phyloP scores from a whole-genome alignment of 2,113 vertebrate species.

The Malurus elegans region DNA sequence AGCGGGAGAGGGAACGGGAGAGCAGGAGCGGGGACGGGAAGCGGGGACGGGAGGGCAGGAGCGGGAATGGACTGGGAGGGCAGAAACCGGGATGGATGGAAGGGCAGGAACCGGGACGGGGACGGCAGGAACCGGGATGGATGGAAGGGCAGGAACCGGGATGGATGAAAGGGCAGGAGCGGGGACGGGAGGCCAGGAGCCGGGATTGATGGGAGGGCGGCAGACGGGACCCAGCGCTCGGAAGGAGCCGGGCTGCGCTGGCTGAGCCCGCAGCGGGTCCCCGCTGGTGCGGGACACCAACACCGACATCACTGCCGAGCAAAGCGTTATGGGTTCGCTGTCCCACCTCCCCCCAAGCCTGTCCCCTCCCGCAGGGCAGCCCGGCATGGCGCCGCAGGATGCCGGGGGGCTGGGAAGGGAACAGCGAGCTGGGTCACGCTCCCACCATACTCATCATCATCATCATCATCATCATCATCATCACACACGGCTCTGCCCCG shows the following conservation, averaged over 20 bases:
- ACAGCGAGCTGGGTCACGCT: background rate
- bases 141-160: too few relatives aligned
- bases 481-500: accelerated
- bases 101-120: background rate
- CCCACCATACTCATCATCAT: too few relatives aligned
- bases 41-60: background rate
- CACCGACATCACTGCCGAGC: background rate
- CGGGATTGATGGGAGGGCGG: too few relatives aligned
- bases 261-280: background rate
- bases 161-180: too few relatives aligned
- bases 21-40: too few relatives aligned
- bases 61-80: background rate
- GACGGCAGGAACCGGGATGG: too few relatives aligned
- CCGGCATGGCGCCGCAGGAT: background rate
- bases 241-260: background rate
- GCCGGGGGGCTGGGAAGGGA: too few relatives aligned
- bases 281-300: background rate
- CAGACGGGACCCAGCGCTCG: background rate
- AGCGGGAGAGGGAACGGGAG: accelerated
- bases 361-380: background rate
- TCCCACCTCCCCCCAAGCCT: background rate
- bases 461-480: too few relatives aligned
- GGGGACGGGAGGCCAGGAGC: background rate
- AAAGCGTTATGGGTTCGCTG: accelerated
- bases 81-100: background rate